phyloP scores from a whole-genome alignment of 2,797 vertebrate species.

The Epinephelus malabaricus region DNA sequence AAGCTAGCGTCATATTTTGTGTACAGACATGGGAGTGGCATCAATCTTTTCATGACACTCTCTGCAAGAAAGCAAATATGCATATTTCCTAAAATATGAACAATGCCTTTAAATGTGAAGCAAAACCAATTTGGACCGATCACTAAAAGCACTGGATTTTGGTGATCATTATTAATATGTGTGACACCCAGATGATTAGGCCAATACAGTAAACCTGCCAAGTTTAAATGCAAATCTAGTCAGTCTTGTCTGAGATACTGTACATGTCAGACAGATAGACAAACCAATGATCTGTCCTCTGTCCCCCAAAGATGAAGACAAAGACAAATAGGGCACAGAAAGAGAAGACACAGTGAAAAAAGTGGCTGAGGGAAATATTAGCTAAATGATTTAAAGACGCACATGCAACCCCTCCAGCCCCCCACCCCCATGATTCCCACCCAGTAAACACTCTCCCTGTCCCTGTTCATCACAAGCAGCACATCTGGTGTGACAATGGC shows the following conservation, averaged over 20 bases:
- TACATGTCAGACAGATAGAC: slow-evolving; percentile 42
- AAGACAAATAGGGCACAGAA: slow-evolving; percentile 43
- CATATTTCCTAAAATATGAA: slow-evolving; percentile 6
- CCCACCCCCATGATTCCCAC: slow-evolving; percentile 50
- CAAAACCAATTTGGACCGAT: not conserved
- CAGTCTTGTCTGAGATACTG: slow-evolving; percentile 12
- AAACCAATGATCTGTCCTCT: slow-evolving; percentile 37
- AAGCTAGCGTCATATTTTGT: not conserved
- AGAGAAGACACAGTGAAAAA: slow-evolving; percentile 36
- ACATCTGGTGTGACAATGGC: slow-evolving; percentile 89
- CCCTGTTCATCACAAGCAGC: slow-evolving; percentile 83
- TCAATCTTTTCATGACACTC: not conserved
- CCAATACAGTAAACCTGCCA: not conserved
- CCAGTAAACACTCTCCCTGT: slow-evolving; percentile 79
- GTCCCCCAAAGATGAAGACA: slow-evolving; percentile 43
- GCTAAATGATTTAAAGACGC: slow-evolving; percentile 78
- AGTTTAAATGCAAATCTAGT: slow-evolving; percentile 41
- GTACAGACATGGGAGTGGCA: not conserved
- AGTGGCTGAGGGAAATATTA: slow-evolving; percentile 64
- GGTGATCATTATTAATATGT: not conserved
- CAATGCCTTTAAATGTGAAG: not conserved
- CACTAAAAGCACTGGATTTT: not conserved
- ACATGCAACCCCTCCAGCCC: slow-evolving; percentile 38
- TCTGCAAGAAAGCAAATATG: not conserved
- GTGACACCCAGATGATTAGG: slow-evolving; percentile 17